A percentile compares a stretch with the other conserved stretches of the same genome.
Evolutionary conservation across 2,797 vertebrate species (phyloP).

Genomic region (Lophius americanus): DNA sequence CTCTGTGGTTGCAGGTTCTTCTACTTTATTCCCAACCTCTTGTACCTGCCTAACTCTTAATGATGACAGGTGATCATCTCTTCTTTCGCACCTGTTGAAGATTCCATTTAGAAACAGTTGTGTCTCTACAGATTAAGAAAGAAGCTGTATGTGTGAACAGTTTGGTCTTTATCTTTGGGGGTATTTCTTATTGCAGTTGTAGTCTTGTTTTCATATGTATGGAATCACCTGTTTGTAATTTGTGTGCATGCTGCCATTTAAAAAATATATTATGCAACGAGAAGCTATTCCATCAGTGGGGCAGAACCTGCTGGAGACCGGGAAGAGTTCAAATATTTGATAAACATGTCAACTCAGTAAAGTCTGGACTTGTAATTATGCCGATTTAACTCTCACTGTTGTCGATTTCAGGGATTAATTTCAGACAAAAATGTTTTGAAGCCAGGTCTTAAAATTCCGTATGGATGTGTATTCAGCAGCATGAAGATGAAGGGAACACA

Average conservation of each 20-base stretch:
- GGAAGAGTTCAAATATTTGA: slow-evolving; percentile 61
- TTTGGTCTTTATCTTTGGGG: neutral
- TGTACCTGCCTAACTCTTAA: slow-evolving; percentile 9
- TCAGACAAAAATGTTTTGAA: slow-evolving; percentile 66
- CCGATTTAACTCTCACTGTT: slow-evolving; percentile 60
- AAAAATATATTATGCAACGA: slow-evolving; percentile 30
- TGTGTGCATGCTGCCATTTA: slow-evolving; percentile 17
- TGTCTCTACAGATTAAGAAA: neutral
- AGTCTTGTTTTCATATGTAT: neutral
- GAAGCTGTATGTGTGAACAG: neutral
- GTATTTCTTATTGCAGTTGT: neutral
- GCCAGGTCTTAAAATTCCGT: slow-evolving; percentile 78
- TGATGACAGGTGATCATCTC: slow-evolving; percentile 9
- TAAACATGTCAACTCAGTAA: slow-evolving; percentile 69
- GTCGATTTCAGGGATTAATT: slow-evolving; percentile 70
- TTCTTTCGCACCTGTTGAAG: neutral
- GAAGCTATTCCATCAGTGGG: slow-evolving; percentile 30
- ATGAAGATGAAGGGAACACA: slow-evolving; percentile 71
- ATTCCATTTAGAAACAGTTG: neutral
- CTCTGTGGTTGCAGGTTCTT: slow-evolving; percentile 21
- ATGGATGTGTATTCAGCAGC: slow-evolving; percentile 66
- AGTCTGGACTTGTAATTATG: slow-evolving; percentile 65
- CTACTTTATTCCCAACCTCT: slow-evolving; percentile 31
- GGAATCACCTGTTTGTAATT: neutral
- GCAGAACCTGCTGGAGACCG: slow-evolving; percentile 40